A percentile compares a stretch with the other conserved stretches of the same genome.
phyloP scores from a whole-genome alignment of 2,113 vertebrate species.

The Sapayoa aenigma region DNA sequence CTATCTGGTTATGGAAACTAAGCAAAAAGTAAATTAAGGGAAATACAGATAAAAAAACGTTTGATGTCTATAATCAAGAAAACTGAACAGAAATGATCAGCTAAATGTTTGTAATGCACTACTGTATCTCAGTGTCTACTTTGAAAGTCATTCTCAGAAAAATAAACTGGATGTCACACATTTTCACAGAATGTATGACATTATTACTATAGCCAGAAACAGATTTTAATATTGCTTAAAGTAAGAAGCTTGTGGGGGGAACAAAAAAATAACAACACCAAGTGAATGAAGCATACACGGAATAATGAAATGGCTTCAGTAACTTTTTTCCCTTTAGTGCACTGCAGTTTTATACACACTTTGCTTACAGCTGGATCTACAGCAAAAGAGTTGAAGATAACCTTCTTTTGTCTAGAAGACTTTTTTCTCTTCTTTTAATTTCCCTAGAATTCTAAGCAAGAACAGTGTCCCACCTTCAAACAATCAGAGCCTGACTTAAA shows the following conservation, averaged over 20 bases:
- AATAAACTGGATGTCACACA: background rate
- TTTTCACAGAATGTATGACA: background rate
- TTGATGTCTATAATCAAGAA: constrained; percentile 20
- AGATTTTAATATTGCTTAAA: background rate
- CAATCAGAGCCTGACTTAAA: background rate
- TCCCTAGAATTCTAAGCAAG: background rate
- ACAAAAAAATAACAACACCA: background rate
- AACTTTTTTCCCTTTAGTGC: background rate
- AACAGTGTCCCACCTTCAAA: background rate
- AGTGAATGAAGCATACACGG: background rate
- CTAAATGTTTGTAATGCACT: constrained; percentile 25
- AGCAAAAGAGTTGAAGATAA: background rate
- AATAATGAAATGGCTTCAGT: background rate
- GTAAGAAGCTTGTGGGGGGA: background rate
- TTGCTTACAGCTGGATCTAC: background rate
- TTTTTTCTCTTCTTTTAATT: background rate
- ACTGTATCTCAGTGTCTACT: background rate
- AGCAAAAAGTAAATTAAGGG: constrained; percentile 21
- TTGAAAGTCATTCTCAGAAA: background rate
- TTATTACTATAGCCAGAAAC: background rate
- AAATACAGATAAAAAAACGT: constrained; percentile 13
- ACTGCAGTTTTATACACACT: background rate
- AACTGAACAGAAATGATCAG: constrained; percentile 21
- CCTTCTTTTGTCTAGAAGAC: background rate
- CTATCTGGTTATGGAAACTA: background rate